Evolutionary conservation across 2,797 vertebrate species (phyloP), one percentile per base, ranked within the genome.

Genomic region (Micropoecilia bifurca): DNA sequence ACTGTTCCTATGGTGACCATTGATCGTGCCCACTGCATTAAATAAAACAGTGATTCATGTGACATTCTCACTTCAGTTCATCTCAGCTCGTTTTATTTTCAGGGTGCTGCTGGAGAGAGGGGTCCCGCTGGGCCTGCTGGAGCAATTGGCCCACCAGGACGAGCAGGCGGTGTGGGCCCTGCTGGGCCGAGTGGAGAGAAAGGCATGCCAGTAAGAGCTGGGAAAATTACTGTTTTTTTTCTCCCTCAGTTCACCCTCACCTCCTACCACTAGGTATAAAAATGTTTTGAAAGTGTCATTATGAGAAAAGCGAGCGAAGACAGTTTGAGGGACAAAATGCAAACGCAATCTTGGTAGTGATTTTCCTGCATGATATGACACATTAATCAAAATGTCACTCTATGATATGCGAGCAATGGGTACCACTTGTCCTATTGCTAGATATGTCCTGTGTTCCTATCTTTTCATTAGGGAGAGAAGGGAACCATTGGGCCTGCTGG

Each of bases 121-220:
- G 98, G 98, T 4, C 96, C 97, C 0, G 88, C 96, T 45, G 98
- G 98, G 79, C 41, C 94, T 0, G 96, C 95, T 9, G 98, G 98
- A n/a, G 95, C 96, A 55, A 99, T 99, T 72, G 98, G 98, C 20
- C 95, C 97, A 83, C 97, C 97, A 0, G 98, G 98, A 16, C 96
- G 96, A 22, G 83, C 95, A 0, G 97, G 97, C 2, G 86, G 89
- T 0, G 89, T 94, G 68, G 98, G 98, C 1, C 94, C 96, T 30
- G 84, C 94, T 3, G 98, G 98, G 79, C 96, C 97, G 3, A 79
- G 91, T 83, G 97, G 98, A 43, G 97, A 99, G 93, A 99, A 98
- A 89, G 98, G 98, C 80, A 96, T 97, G 87, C 97, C 95, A 61
- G 98, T 99, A 95, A 95, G 96, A 92, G 75, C 25, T 83, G 69